Base-by-base conservation (phyloP, 2,888 invertebrate species). In the Aphodius sticticus region DNA sequence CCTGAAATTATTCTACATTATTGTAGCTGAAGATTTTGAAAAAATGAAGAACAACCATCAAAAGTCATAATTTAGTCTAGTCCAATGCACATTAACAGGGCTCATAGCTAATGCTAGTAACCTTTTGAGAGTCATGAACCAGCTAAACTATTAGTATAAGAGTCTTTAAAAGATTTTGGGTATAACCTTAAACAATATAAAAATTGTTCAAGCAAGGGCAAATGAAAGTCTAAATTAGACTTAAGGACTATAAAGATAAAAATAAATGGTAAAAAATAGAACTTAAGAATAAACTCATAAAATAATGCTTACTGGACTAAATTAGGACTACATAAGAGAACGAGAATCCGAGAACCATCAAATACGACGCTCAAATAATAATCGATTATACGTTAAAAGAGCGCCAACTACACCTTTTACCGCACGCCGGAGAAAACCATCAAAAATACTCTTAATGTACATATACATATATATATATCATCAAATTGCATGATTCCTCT, bases 401-500 rank as follows among this genome's bases (percentile, higher is more conserved):
- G 53, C 12, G 53, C 53, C 26, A 53, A 53, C 53, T 53, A 53
- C 53, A 53, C 53, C 26, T 2, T 26, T 53, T 53, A 5, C 12
- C 53, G 53, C 53, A 53, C 12, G 53, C 53, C 74, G 74, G 37
- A 77, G 26, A 38, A 77, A 70, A 35, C 38, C 78, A 78, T 77
- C 77, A 72, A 78, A 71, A 72, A 78, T 70, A 78, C 72, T 38
- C 71, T 37, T 78, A 72, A 71, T 78, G 78, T 72, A 72, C 35
- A 36, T 74, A 74, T 35, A 36, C 35, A 26, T 71, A 16, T 16
- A 70, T 70, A 35, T 71, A 71, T 74, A 53, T 53, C 53, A 53
- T 53, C 53, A 53, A 76, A 76, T 76, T 76, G 76, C 16, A 69
- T 76, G 76, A 76, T 53, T 26, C 53, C 53, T 37, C 78, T 78